These are phyloP conservation scores for Formica exsecta DNA, from an alignment of 1,140 invertebrate species.

Conservation along the genomic window DNA sequence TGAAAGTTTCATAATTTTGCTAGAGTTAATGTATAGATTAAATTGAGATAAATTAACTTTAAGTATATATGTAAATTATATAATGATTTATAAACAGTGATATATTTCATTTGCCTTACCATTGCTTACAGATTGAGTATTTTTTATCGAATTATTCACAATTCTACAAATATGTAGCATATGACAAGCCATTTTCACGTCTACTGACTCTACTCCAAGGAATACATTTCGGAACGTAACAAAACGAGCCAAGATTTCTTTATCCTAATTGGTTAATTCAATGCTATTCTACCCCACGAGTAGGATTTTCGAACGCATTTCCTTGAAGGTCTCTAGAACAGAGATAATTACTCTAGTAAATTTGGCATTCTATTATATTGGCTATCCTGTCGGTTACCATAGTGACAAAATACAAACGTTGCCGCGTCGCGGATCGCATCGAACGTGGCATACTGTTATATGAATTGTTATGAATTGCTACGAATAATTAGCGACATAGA, in stretches of 20 bases:
- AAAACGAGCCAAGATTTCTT: no score
- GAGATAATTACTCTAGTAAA: no score
- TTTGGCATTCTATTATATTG: no score
- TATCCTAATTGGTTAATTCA: no score
- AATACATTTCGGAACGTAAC: no score
- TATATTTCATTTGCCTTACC: slow-evolving; percentile 31
- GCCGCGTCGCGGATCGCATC: background rate
- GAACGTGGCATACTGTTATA: no score
- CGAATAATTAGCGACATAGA: background rate
- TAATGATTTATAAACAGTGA: background rate
- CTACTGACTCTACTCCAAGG: no score
- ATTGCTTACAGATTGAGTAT: background rate
- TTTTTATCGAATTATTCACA: slow-evolving; percentile 15
- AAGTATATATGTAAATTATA: background rate
- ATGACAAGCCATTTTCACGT: slow-evolving; percentile 34
- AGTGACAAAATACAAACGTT: slow-evolving; percentile 46
- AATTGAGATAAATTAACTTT: background rate
- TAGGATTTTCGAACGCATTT: no score
- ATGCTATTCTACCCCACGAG: no score
- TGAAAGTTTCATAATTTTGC: slow-evolving; percentile 48
- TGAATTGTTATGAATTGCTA: slow-evolving; percentile 6
- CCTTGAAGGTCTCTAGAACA: no score
- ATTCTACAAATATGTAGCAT: slow-evolving; percentile 2
- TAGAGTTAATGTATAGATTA: slow-evolving; percentile 15
- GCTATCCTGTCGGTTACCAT: background rate